A percentile compares a stretch with the other conserved stretches of the same genome.
Evolutionary conservation across 2,797 vertebrate species (phyloP).

Genomic region (Spinus olivaceus): DNA sequence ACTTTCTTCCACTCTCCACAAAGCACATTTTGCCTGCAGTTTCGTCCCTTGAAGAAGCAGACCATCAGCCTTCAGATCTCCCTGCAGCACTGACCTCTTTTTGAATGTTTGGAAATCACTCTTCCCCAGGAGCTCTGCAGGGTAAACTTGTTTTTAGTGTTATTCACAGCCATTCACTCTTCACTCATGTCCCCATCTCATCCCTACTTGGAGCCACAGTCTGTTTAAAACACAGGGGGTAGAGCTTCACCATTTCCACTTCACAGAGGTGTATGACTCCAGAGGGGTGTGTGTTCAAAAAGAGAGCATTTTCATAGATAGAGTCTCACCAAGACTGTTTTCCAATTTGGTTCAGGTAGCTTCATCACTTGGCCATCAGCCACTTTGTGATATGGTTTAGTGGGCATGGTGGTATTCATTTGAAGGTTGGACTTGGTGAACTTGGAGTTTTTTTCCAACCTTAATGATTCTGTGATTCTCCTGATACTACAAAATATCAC

Average conservation of each 20-base stretch:
- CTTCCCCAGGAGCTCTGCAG: neutral
- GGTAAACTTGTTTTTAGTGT: neutral
- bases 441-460: neutral
- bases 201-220: neutral
- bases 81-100: neutral
- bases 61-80: neutral
- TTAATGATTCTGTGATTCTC: neutral
- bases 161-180: neutral
- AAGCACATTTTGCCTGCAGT: neutral
- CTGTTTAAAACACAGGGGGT: neutral
- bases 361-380: neutral
- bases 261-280: neutral
- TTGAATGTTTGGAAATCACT: neutral
- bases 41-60: neutral
- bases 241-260: neutral
- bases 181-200: neutral
- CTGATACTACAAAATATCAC: neutral
- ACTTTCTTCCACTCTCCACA: neutral
- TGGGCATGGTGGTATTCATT: neutral
- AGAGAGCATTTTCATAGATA: neutral
- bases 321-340: neutral
- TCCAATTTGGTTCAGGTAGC: neutral
- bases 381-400: neutral
- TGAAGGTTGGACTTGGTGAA: neutral
- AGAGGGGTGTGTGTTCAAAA: neutral